Percentiles rank a stretch among this genome's conserved stretches.
Evolutionary conservation across 2,888 invertebrate species (phyloP).

Genomic region (Mimumesa dahlbomi): DNA sequence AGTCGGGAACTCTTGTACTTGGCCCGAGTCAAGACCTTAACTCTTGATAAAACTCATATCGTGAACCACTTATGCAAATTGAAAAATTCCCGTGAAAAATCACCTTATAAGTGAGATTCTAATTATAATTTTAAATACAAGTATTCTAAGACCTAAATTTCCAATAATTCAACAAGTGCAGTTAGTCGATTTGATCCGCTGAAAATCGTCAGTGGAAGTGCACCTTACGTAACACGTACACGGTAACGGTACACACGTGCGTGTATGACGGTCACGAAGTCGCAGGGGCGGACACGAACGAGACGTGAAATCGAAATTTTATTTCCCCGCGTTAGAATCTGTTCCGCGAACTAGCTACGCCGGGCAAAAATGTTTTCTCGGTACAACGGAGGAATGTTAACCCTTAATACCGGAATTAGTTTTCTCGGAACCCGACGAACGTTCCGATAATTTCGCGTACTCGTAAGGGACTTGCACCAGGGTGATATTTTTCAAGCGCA

Average conservation of each 20-base stretch:
- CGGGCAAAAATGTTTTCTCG: slow-evolving; percentile 3
- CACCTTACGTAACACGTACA: slow-evolving; percentile 10
- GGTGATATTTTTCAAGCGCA: too few relatives aligned
- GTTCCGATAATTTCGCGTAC: slow-evolving; percentile 17
- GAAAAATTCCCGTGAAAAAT: too few relatives aligned
- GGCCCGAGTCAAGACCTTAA: too few relatives aligned
- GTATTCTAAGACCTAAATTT: too few relatives aligned
- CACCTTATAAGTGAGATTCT: too few relatives aligned
- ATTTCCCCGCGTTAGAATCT: background rate
- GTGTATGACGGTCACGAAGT: slow-evolving; percentile 32
- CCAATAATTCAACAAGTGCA: too few relatives aligned
- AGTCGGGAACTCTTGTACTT: too few relatives aligned
- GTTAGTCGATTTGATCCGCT: too few relatives aligned
- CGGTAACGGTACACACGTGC: slow-evolving; percentile 38
- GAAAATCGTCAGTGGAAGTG: too few relatives aligned
- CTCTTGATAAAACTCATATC: background rate
- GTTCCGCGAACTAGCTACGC: slow-evolving; percentile 11
- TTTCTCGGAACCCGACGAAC: slow-evolving; percentile 31
- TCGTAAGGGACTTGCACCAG: background rate
- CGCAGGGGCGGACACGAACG: slow-evolving; percentile 1
- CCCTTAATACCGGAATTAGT: slow-evolving; percentile 25
- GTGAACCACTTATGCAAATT: background rate
- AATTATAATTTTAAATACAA: too few relatives aligned
- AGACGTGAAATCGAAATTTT: background rate
- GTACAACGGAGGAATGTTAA: slow-evolving; percentile 32